A percentile compares a stretch with the other conserved stretches of the same genome.
Evolutionary conservation across 2,113 vertebrate species (phyloP).

Genomic region (Nerophis lumbriciformis): DNA sequence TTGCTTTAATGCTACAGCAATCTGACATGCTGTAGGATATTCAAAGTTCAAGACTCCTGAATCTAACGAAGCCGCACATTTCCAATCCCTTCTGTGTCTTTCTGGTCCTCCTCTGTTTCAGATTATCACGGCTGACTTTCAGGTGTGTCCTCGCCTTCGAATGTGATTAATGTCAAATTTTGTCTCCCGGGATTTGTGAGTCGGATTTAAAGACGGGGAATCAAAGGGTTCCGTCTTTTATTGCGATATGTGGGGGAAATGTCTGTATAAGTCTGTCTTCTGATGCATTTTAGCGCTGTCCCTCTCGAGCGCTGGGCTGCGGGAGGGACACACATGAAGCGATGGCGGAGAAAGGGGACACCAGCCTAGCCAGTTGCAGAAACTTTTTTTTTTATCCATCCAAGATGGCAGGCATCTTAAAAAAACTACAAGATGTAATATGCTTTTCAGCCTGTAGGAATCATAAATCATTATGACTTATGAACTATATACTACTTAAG

Average conservation of each 20-base stretch:
- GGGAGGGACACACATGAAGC: no score
- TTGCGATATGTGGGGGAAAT: constrained; percentile 8
- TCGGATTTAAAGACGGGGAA: constrained; percentile 11
- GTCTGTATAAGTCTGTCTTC: constrained; percentile 13
- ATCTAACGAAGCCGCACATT: constrained; percentile 31
- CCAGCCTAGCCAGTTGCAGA: no score
- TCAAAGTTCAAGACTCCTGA: constrained; percentile 21
- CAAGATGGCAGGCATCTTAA: no score
- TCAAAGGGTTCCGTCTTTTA: constrained; percentile 19
- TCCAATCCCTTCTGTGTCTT: constrained; percentile 19
- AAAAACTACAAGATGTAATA: no score
- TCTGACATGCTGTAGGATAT: background rate
- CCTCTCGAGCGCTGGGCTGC: no score
- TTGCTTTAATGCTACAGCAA: background rate
- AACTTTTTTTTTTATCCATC: no score
- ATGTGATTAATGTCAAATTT: constrained; percentile 52
- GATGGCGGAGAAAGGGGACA: no score
- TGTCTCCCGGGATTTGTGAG: constrained; percentile 31
- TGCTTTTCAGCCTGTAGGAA: no score
- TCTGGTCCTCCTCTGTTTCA: constrained; percentile 33
- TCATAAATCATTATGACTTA: no score
- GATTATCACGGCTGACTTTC: constrained; percentile 37
- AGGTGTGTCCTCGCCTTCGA: constrained; percentile 35
- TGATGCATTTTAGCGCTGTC: background rate
- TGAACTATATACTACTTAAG: no score